phyloP scores from a whole-genome alignment of 1,140 invertebrate genomes.

The Telenomus remus region DNA sequence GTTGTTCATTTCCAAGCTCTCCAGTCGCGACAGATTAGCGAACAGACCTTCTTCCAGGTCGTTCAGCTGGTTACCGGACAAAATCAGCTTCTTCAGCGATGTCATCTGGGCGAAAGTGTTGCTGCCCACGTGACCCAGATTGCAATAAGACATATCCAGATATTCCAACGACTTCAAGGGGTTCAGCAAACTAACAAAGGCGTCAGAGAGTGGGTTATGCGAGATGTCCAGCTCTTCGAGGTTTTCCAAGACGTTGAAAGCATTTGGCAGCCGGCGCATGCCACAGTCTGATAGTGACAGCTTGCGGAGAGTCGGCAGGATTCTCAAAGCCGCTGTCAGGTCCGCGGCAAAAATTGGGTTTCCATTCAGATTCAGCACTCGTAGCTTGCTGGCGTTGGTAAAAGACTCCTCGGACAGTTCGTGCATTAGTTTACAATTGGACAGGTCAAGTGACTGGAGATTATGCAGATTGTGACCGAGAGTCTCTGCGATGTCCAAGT shows the following conservation, averaged over 20 bases:
- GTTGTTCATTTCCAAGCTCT: slow-evolving; percentile 81
- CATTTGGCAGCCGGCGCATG: slow-evolving; percentile 79
- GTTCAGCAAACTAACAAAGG: slow-evolving; percentile 80
- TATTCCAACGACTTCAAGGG: slow-evolving; percentile 81
- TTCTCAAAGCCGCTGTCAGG: slow-evolving; percentile 80
- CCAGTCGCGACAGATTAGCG: slow-evolving; percentile 80
- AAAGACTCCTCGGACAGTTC: slow-evolving; percentile 82
- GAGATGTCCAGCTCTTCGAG: slow-evolving; percentile 82
- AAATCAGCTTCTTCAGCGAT: slow-evolving; percentile 79
- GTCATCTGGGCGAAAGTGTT: slow-evolving; percentile 83
- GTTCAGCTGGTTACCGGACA: slow-evolving; percentile 82
- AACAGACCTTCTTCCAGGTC: slow-evolving; percentile 82
- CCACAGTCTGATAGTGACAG: slow-evolving; percentile 82
- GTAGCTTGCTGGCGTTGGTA: slow-evolving; percentile 80
- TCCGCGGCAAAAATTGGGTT: slow-evolving; percentile 82
- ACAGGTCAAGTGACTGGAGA: slow-evolving; percentile 81
- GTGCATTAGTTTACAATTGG: slow-evolving; percentile 81
- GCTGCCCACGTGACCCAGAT: slow-evolving; percentile 80
- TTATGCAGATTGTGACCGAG: slow-evolving; percentile 81
- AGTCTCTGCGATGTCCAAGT: slow-evolving; percentile 80
- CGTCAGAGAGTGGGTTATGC: slow-evolving; percentile 81
- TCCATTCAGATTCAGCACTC: slow-evolving; percentile 80
- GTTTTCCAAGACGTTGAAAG: slow-evolving; percentile 80
- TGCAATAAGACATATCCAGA: slow-evolving; percentile 84
- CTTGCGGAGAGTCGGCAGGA: slow-evolving; percentile 80